Base-by-base conservation (phyloP, 1,140 invertebrate genomes). In the Tribolium madens region DNA sequence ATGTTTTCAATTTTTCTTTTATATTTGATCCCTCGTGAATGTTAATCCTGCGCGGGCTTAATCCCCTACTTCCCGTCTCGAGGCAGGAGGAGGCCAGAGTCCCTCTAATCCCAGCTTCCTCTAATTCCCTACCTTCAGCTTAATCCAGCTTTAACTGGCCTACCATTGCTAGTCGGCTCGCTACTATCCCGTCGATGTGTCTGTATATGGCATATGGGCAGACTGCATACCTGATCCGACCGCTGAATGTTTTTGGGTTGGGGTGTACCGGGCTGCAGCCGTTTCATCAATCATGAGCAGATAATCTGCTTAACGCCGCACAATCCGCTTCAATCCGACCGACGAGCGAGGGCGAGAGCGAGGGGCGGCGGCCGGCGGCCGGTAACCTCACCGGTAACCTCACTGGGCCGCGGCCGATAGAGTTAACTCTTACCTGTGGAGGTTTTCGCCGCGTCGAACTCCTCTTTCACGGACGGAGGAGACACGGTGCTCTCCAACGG, bases 241-340 rank as follows among this genome's bases (percentile, higher is more conserved):
- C 75, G 80, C 73, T 78, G 75, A 33, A 79, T 80, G 78, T 79
- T 80, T 82, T 83, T 78, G 80, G 77, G 74, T 73, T 73, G 80
- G 74, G 79, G 78, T 81, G 80, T 80, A 79, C 75, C 52, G 76
- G 71, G 75, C 76, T 81, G 79, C 79, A 81, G 80, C 79, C 85
- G 84, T 85, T 87, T 89, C 88, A 90, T 90, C 89, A 89, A 89
- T 90, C 89, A 90, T 88, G 86, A 86, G 82, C 83, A 89, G 89
- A 90, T 89, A 89, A 89, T 89, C 89, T 89, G 85, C 85, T 89
- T 88, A 87, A 87, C 87, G 87, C 88, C 86, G 85, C 81, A 78
- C 81, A 82, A 86, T 87, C 87, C 87, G 87, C 86, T 87, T 86
- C 81, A 82, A 81, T 81, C 81, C 81, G 76, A 73, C 78, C 78